Conservation (phyloP, 2,113 vertebrate genomes). For the Manacus vitellinus region DNA sequence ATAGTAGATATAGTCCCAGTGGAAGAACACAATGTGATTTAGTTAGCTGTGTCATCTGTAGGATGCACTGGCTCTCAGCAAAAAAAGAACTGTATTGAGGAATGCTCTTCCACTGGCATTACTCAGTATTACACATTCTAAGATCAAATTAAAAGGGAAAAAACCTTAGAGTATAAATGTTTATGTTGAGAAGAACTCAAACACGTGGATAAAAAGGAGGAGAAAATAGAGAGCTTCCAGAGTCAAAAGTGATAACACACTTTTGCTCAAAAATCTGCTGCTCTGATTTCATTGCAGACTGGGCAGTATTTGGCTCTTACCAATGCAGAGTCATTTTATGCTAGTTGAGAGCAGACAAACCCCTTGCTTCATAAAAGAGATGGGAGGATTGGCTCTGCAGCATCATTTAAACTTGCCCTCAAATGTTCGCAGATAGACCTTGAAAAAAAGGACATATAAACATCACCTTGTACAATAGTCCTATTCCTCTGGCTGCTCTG, state of each 20-base stretch:
- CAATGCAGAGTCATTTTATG: background rate
- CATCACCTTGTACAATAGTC: background rate
- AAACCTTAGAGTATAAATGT: background rate
- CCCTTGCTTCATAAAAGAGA: constrained; percentile 28
- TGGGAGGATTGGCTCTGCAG: background rate
- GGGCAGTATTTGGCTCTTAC: background rate
- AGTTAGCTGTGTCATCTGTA: background rate
- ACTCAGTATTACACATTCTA: background rate
- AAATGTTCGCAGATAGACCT: constrained; percentile 14
- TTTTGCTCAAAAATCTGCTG: background rate
- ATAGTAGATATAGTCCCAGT: background rate
- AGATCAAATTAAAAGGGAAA: background rate
- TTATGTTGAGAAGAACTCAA: background rate
- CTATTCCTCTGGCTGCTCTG: background rate
- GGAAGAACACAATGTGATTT: background rate
- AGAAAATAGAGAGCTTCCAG: background rate
- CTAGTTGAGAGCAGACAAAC: background rate
- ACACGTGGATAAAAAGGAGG: background rate
- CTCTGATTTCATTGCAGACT: background rate
- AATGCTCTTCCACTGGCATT: background rate
- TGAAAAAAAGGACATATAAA: background rate
- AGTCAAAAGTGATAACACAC: background rate
- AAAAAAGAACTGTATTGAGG: background rate
- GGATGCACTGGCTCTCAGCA: background rate
- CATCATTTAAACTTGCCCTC: constrained; percentile 27